A percentile compares a stretch with the other conserved stretches of the same genome.
Evolutionary conservation across 2,797 vertebrate genomes (phyloP).

Genomic region (Dermochelys coriacea): DNA sequence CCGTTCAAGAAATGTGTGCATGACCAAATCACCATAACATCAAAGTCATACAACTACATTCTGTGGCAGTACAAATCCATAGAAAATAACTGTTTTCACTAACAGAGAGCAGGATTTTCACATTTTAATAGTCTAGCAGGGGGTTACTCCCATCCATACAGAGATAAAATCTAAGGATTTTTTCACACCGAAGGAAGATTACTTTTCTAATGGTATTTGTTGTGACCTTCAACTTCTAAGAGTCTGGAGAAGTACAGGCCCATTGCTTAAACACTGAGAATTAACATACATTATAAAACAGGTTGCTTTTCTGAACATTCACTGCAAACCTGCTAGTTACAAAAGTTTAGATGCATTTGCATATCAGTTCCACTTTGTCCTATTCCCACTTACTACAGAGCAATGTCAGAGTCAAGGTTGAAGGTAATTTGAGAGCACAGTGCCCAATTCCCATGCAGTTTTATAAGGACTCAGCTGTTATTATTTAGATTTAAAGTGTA

Average conservation of each 20-base stretch:
- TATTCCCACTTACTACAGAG: not conserved
- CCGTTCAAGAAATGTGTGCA: not conserved
- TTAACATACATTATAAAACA: not conserved
- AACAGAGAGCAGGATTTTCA: not conserved
- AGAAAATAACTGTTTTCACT: not conserved
- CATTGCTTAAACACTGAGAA: not conserved
- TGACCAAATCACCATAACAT: not conserved
- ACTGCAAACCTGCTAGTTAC: not conserved
- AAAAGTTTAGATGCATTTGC: rapidly evolving
- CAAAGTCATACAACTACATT: not conserved
- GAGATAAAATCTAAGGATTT: not conserved
- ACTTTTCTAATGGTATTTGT: not conserved
- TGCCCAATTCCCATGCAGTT: not conserved
- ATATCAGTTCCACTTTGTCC: rapidly evolving
- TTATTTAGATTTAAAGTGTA: not conserved
- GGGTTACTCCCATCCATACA: not conserved
- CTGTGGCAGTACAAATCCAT: not conserved
- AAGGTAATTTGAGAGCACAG: constrained; percentile 41
- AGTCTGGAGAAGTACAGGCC: rapidly evolving
- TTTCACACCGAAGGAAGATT: not conserved
- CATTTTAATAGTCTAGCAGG: not conserved
- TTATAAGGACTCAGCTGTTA: constrained; percentile 34
- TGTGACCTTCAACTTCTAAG: not conserved
- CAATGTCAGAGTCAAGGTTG: constrained; percentile 46
- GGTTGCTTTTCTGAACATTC: not conserved